Evolutionary conservation across 2,797 vertebrate species (phyloP).

Genomic region (Bovichtus variegatus): DNA sequence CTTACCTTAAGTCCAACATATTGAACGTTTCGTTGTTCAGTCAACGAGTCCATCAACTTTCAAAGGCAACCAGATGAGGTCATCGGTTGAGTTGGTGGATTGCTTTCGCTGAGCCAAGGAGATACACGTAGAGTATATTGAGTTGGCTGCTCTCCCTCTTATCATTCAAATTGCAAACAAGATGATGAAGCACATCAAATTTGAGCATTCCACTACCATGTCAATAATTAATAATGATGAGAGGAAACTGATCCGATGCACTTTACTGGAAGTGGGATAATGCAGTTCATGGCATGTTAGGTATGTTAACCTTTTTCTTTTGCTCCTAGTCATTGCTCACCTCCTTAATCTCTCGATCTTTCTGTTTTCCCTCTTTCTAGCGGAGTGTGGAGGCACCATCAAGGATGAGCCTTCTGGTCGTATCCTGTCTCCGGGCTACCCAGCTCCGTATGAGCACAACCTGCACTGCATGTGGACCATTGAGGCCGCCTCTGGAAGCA

Average conservation of each 20-base stretch:
- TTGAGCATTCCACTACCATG: constrained; percentile 29
- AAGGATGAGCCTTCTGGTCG: constrained; percentile 90
- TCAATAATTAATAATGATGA: constrained; percentile 65
- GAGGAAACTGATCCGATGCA: constrained; percentile 38
- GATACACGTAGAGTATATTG: constrained; percentile 42
- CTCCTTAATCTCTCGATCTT: background rate
- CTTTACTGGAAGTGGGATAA: constrained; percentile 42
- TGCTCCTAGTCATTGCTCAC: background rate
- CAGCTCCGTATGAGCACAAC: constrained; percentile 96
- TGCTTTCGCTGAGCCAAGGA: constrained; percentile 44
- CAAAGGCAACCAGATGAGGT: constrained; percentile 44
- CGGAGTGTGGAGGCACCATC: constrained; percentile 94
- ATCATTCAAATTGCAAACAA: constrained; percentile 56
- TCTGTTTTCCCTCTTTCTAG: constrained; percentile 71
- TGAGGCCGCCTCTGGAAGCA: constrained; percentile 94
- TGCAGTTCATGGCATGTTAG: constrained; percentile 30
- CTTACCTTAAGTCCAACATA: constrained; percentile 23
- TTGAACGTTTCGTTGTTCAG: constrained; percentile 24
- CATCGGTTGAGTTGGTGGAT: constrained; percentile 37
- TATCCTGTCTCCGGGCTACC: constrained; percentile 96
- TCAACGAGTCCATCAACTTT: constrained; percentile 47
- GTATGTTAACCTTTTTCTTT: constrained; percentile 30
- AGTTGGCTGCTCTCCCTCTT: constrained; percentile 51
- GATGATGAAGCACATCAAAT: constrained; percentile 53
- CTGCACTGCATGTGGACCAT: constrained; percentile 97